phyloP scores from a whole-genome alignment of 2,888 invertebrate species.

The Therioaphis trifolii region DNA sequence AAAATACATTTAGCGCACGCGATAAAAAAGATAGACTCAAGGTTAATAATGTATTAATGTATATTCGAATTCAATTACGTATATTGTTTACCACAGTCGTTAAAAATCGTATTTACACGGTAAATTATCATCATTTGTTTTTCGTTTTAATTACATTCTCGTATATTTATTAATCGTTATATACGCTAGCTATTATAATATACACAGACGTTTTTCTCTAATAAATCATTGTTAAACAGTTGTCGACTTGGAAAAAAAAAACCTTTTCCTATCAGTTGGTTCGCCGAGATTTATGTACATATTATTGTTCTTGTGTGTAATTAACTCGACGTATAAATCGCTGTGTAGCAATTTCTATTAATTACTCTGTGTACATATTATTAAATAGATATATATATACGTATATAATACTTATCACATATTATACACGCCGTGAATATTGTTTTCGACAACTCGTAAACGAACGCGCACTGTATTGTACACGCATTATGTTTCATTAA shows the following conservation, averaged over 20 bases:
- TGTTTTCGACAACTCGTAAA: not conserved
- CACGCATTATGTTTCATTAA: not conserved
- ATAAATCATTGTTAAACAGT: not conserved
- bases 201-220: not conserved
- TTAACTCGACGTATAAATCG: slow-evolving; percentile 7
- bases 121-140: slow-evolving; percentile 33
- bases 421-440: not conserved
- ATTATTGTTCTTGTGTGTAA: not conserved
- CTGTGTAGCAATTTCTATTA: slow-evolving; percentile 11
- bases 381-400: not conserved
- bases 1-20: not conserved
- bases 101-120: not conserved
- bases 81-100: not conserved
- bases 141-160: not conserved
- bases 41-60: slow-evolving; percentile 6
- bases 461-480: not conserved
- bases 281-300: slow-evolving; percentile 1
- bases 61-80: not conserved
- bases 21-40: not conserved
- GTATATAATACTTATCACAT: not conserved
- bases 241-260: not conserved
- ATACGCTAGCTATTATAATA: not conserved
- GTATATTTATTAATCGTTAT: too few species aligned
- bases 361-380: not conserved
- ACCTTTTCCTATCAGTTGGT: not conserved